A percentile compares a stretch with the other conserved stretches of the same genome.
Conservation (phyloP, 2,888 invertebrate species). For the Busseola fusca region DNA sequence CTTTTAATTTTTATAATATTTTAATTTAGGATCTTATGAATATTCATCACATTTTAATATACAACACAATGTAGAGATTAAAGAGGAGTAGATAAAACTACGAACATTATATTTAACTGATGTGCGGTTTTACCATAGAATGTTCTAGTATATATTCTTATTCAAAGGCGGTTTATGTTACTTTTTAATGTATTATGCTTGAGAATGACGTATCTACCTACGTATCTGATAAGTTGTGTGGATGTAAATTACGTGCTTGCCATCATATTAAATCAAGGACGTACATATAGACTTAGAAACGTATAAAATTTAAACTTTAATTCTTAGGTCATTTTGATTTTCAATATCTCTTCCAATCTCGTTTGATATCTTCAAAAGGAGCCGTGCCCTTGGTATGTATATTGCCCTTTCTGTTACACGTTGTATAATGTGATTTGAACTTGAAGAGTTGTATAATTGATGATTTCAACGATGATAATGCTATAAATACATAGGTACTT, state of each 20-base stretch:
- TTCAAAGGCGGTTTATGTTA: conserved; percentile 11
- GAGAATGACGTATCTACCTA: conserved; percentile 16
- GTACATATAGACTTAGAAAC: conserved; percentile 1
- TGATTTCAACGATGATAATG: too few species aligned
- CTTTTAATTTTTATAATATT: conserved; percentile 7
- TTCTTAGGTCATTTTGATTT: too few species aligned
- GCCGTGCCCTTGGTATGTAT: too few species aligned
- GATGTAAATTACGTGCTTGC: conserved; percentile 7
- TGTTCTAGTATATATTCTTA: conserved; percentile 2
- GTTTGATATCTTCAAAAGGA: too few species aligned
- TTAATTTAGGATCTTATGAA: conserved; percentile 2
- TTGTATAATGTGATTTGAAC: too few species aligned
- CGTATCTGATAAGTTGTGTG: conserved; percentile 12
- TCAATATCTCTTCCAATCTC: too few species aligned
- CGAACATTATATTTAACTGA: neutral
- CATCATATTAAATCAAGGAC: conserved; percentile 4
- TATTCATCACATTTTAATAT: conserved; percentile 7
- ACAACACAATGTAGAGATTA: neutral
- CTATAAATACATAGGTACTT: too few species aligned
- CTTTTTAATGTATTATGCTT: conserved; percentile 17
- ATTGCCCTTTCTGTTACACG: too few species aligned
- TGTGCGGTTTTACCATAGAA: conserved; percentile 6
- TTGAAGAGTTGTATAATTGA: too few species aligned
- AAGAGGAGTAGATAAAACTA: neutral
- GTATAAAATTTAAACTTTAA: neutral